A percentile compares a stretch with the other conserved stretches of the same genome.
phyloP scores from a whole-genome alignment of 30 jellyfish, hydroid and myxozoan genomes.

The Turritopsis rubra region DNA sequence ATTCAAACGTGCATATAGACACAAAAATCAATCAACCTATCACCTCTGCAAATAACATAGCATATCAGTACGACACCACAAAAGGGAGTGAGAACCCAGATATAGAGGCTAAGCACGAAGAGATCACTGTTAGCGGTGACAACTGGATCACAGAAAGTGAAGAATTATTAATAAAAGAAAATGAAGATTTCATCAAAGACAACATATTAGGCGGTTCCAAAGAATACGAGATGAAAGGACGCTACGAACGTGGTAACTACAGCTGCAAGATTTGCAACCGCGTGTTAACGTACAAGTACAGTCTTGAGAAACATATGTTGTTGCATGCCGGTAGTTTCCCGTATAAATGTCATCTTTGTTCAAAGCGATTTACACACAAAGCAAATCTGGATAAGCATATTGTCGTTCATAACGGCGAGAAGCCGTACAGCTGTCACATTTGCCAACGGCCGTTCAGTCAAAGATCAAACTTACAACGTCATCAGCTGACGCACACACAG shows the following conservation, averaged over 20 bases:
- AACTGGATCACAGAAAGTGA: constrained; percentile 22
- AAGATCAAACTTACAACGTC: constrained; percentile 33
- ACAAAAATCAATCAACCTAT: not conserved
- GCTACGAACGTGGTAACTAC: constrained; percentile 34
- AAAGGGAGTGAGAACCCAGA: not conserved
- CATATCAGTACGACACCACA: constrained; percentile 1
- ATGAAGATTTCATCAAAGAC: constrained; percentile 31
- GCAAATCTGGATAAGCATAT: constrained; percentile 30
- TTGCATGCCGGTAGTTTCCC: constrained; percentile 31
- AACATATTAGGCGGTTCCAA: constrained; percentile 29
- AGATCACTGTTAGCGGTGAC: constrained; percentile 3
- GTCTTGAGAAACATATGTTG: constrained; percentile 38
- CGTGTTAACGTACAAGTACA: constrained; percentile 28
- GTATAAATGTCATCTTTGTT: constrained; percentile 28
- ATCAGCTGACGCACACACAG: constrained; percentile 39
- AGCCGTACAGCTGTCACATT: constrained; percentile 34
- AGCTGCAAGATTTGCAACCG: constrained; percentile 39
- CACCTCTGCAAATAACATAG: not conserved
- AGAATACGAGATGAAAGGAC: constrained; percentile 32
- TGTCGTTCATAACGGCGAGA: constrained; percentile 39
- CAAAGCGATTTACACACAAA: constrained; percentile 34
- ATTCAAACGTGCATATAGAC: constrained; percentile 17
- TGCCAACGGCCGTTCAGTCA: constrained; percentile 39
- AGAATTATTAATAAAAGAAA: constrained; percentile 23
- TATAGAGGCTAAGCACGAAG: not conserved